Evolutionary conservation across 2,113 vertebrate genomes (phyloP), one percentile per base, ranked within the genome.

Genomic region (Seriola quinqueradiata): DNA sequence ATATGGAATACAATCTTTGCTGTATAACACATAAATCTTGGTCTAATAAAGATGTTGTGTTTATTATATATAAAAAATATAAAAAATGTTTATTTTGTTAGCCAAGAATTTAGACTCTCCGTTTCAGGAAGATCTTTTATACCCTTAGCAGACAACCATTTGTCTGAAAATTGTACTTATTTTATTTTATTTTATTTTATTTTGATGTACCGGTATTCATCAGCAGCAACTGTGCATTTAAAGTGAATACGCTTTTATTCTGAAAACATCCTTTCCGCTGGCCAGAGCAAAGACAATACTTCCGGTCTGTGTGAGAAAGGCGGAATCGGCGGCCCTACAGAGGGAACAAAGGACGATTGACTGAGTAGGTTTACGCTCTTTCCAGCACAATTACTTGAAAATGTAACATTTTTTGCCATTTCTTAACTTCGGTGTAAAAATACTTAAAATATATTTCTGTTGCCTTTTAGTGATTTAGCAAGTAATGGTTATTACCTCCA

Each of bases 331-430:
- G 70, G 80, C 23, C 54, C n/a, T 1, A 5, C 14, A 1, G 66
- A 75, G 83, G 83, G 75, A 91, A 91, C 89, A 91, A 91, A 91
- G 86, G 38, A 77, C 57, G 9, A 11, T 0, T 54, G 23, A 25
- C 81, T 89, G 70, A 76, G 87, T 87, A 2, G 21, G 17, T 44
- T 57, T 50, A 34, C 21, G 1, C 14, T 65, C 3, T 55, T 75
- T 74, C 0, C 2, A 50, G 5, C 19, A 21, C 0, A 34, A 13
- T 25, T 10, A 40, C 12, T 32, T 32, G 10, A 58, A 69, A 46
- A 21, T 28, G 1, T 55, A 5, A 12, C 0, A 42, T 6, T 32
- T 16, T 44, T 0, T 5, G 8, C 1, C 1, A 2, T 38, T 48
- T 60, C 17, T 4, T 38, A 64, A 13, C 13, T 9, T 17, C 4